phyloP scores from a whole-genome alignment of 1,140 invertebrate genomes.

The Solen grandis region DNA sequence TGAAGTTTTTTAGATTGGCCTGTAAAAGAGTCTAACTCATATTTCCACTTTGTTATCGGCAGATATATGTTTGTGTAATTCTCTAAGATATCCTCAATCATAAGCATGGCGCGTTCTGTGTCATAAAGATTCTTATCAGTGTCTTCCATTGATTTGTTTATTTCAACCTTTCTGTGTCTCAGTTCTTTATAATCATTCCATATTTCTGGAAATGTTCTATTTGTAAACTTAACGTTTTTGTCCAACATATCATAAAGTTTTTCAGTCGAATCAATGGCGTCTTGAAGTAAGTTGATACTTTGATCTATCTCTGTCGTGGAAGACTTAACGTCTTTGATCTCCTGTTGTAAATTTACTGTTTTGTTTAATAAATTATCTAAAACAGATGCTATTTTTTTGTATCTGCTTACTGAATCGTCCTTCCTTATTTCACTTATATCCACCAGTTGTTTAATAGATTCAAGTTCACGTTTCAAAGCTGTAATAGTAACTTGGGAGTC shows the following conservation, averaged over 20 bases:
- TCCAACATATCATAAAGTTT: not conserved
- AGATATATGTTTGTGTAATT: conserved; percentile 18
- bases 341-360: not conserved
- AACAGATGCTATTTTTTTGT: not conserved
- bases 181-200: not conserved
- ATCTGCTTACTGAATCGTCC: not conserved
- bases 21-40: not conserved
- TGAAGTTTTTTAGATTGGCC: not conserved
- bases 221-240: conserved; percentile 12
- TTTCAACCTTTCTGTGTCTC: not conserved
- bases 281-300: not conserved
- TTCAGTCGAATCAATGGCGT: not conserved
- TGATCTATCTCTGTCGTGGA: not conserved
- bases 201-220: conserved; percentile 23
- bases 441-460: not conserved
- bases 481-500: not conserved
- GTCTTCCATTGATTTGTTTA: not conserved
- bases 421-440: not conserved
- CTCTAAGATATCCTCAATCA: not conserved
- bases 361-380: not conserved
- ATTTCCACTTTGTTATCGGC: not conserved
- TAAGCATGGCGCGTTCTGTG: not conserved
- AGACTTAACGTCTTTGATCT: not conserved
- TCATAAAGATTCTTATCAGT: not conserved
- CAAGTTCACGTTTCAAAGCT: not conserved